Percentiles rank a stretch among this genome's conserved stretches.
These are phyloP conservation scores for Pampusana beccarii DNA, from an alignment of 2,113 vertebrate species.

Conservation along the genomic window DNA sequence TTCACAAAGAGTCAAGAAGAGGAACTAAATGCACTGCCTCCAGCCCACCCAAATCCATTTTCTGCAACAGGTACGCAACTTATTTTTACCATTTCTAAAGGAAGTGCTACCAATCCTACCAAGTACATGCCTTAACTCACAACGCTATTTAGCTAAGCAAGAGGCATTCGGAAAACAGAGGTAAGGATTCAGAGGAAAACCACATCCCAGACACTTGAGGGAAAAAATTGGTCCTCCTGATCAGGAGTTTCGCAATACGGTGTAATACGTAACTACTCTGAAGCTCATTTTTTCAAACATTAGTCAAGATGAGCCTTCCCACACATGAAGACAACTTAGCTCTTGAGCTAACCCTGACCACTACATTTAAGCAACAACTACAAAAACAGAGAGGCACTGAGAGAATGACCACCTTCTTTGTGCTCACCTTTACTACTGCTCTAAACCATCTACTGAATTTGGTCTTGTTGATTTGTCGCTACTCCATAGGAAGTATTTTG, in stretches of 20 bases:
- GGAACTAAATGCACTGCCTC: neutral
- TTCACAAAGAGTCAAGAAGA: neutral
- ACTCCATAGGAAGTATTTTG: neutral
- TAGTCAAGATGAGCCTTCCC: neutral
- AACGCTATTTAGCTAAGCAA: neutral
- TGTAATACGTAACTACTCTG: no score
- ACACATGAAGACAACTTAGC: no score
- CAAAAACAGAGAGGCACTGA: neutral
- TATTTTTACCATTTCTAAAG: neutral
- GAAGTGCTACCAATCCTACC: neutral
- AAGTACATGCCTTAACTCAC: neutral
- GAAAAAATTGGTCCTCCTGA: neutral
- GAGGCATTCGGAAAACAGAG: neutral
- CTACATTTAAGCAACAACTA: neutral
- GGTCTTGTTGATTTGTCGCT: neutral
- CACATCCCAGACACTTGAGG: no score
- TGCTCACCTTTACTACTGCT: neutral
- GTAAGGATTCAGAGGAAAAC: neutral
- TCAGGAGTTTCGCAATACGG: neutral
- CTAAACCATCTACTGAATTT: neutral
- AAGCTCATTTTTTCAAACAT: neutral
- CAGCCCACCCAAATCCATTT: neutral
- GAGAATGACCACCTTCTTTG: neutral
- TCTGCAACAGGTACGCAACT: neutral
- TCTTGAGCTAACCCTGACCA: neutral